phyloP scores from a whole-genome alignment of 2,113 vertebrate species.

The Pipa parva region DNA sequence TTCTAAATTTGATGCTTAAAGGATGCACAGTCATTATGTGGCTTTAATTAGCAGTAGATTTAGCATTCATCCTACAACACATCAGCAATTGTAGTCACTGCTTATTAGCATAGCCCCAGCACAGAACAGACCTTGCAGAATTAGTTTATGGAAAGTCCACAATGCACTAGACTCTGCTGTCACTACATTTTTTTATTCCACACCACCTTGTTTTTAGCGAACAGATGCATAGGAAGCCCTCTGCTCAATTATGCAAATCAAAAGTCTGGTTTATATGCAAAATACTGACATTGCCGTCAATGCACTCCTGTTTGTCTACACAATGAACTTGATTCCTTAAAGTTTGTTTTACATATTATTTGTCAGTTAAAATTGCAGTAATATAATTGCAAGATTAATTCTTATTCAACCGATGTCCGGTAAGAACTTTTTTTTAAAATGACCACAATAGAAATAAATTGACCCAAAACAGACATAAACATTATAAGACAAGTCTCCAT shows the following conservation, averaged over 20 bases:
- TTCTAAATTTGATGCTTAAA: background rate
- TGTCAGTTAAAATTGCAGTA: background rate
- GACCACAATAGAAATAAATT: too few species aligned
- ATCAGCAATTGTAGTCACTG: slow-evolving; percentile 7
- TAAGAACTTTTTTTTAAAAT: too few species aligned
- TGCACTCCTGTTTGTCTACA: slow-evolving; percentile 27
- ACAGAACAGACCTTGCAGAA: slow-evolving; percentile 7
- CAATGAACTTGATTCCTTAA: slow-evolving; percentile 25
- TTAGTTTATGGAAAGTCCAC: slow-evolving; percentile 32
- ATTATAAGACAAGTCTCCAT: too few species aligned
- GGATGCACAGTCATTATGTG: background rate
- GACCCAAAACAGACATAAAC: too few species aligned
- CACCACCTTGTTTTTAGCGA: slow-evolving; percentile 35
- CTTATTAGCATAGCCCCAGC: slow-evolving; percentile 12
- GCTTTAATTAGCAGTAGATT: slow-evolving; percentile 4
- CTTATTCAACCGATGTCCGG: background rate
- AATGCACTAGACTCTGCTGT: slow-evolving; percentile 4
- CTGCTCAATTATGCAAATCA: slow-evolving; percentile 43
- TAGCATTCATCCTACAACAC: slow-evolving; percentile 6
- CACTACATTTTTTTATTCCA: slow-evolving; percentile 19
- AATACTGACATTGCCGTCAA: slow-evolving; percentile 36
- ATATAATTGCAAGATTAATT: background rate
- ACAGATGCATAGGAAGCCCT: slow-evolving; percentile 40
- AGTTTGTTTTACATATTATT: slow-evolving; percentile 20
- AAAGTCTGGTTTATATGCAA: slow-evolving; percentile 43